Evolutionary conservation across 2,888 invertebrate genomes (phyloP), one percentile per base, ranked within the genome.

Genomic region (Eulithis prunata): DNA sequence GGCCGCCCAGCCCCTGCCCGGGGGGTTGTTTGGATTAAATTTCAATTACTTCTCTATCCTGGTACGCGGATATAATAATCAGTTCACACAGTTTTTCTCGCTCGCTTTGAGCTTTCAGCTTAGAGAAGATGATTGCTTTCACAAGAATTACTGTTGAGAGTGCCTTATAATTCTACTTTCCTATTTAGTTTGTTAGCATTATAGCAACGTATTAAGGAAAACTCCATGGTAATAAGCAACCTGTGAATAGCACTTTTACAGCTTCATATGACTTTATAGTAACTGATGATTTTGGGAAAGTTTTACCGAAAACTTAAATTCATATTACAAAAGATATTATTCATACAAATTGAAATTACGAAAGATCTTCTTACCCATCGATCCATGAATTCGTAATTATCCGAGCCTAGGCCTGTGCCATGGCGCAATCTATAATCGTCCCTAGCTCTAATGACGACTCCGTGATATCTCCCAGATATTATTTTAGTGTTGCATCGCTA

Each of bases 21-120:
- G 28, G 49, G 49, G 38, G 43, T 13, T 52, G 47, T n/a, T n/a
- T 43, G 75, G 72, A 76, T 78, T 74, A 71, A 59, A 66, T 75
- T 78, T 74, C 74, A 74, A 75, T 78, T 78, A 77, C 57, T 46
- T 41, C 36, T 51, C 64, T 45, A 58, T 47, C 59, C 49, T 62
- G 45, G 52, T 38, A 8, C 36, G 32, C 32, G 45, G 56, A 54
- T 65, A 51, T 67, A 55, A 43, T 54, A 60, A 64, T 59, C 21
- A 21, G 38, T 56, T 60, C 56, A 59, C 55, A 55, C 43, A 59
- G 41, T 52, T 56, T 51, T 64, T 54, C 41, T 43, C 41, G 32
- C 1, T 59, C 53, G 63, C 43, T 59, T 45, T 59, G 41, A 14
- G 54, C 14, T 53, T 53, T 53, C 12, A 51, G 47, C 47, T 47